Base-by-base conservation (phyloP, 2,797 vertebrate genomes). In the Cheirogaleus major region DNA sequence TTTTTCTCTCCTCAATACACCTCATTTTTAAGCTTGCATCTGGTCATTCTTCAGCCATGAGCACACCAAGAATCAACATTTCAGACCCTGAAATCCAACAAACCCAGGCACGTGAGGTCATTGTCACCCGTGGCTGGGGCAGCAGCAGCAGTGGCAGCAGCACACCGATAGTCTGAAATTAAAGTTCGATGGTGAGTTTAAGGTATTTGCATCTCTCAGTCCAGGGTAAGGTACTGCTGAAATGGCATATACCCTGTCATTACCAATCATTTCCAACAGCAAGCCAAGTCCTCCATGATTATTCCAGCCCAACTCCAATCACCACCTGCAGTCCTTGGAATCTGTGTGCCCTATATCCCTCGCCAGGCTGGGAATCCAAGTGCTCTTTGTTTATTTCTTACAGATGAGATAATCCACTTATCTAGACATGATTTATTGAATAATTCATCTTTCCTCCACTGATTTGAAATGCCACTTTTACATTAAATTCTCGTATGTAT, bases 391-490 rank as follows among this genome's bases (percentile, higher is more conserved):
- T 85, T 75, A 45, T 25, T 73, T 96, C 69, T 75, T 70, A 27
- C 41, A 87, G 55, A 50, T 41, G 9, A 4, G 7, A 82, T 86
- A 92, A 78, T 88, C 52, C 23, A 59, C 35, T 92, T 78, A 73
- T 88, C 25, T 18, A 67, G 65, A 91, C 5, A 65, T 52, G 45
- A 52, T 80, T 63, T 63, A 76, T 14, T 63, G 9, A 89, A 84
- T 57, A 93, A 93, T 85, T 65, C 50, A 72, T 85, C 72, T 82
- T 89, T 38, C 9, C 38, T 20, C 17, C 9, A 41, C 4, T 59
- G 80, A 85, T 93, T 89, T 91, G 30, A 93, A 96, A 92, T 41
- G 22, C 0, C 50, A 94, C 41, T 89, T 88, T 82, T 63, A 59
- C 18, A 35, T 13, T 76, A 89, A 94, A 92, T 87, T 82, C 17